These are phyloP conservation scores for Zaprionus camerounensis DNA, from an alignment of 1,140 invertebrate species.

Conservation along the genomic window DNA sequence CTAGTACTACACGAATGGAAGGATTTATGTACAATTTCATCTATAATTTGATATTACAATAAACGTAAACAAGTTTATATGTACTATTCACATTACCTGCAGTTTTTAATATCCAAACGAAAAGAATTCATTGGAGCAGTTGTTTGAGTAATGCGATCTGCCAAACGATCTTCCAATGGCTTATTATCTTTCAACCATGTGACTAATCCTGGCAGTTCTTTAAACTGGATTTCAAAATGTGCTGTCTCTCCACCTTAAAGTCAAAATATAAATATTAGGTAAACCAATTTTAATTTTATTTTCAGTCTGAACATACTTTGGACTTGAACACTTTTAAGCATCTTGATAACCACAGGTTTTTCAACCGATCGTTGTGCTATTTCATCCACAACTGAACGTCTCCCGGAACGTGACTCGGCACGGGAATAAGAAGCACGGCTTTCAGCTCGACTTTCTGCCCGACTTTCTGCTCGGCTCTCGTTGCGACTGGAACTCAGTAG, in stretches of 20 bases:
- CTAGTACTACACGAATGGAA: no score
- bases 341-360: conserved; percentile 88
- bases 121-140: conserved; percentile 86
- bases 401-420: conserved; percentile 59
- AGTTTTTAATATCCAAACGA: conserved; percentile 92
- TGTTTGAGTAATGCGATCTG: conserved; percentile 89
- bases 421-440: conserved; percentile 66
- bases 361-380: conserved; percentile 63
- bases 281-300: conserved; percentile 1
- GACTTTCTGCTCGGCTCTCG: conserved; percentile 59
- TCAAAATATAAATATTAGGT: no score
- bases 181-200: conserved; percentile 96
- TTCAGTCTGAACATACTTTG: conserved; percentile 86
- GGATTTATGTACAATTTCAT: no score
- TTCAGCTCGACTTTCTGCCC: conserved; percentile 64
- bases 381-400: conserved; percentile 61
- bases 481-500: conserved; percentile 58
- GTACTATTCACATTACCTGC: conserved; percentile 83
- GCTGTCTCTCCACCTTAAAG: conserved; percentile 93
- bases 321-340: conserved; percentile 89
- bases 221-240: conserved; percentile 92
- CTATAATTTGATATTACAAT: no score
- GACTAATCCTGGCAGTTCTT: conserved; percentile 86
- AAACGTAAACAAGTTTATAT: not conserved
- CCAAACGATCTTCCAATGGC: conserved; percentile 90